Percentiles rank a stretch among this genome's conserved stretches.
Evolutionary conservation across 2,888 invertebrate species (phyloP).

Genomic region (Sarcophaga rosellei): DNA sequence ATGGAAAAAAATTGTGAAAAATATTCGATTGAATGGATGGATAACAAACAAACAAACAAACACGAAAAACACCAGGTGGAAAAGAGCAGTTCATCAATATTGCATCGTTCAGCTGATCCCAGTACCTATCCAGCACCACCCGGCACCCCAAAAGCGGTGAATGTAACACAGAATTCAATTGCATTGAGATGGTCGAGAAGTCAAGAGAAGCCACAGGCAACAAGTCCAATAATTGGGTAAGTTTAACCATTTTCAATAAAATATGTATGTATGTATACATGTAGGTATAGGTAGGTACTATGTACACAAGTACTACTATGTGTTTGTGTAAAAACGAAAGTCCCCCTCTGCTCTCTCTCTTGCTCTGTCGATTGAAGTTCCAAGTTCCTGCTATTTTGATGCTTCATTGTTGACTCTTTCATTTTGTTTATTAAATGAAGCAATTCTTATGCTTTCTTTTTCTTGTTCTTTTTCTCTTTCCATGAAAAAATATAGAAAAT

Average conservation of each 20-base stretch:
- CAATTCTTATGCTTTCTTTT: not conserved
- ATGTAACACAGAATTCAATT: constrained; percentile 85
- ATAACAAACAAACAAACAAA: constrained; percentile 5
- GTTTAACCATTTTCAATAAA: constrained; percentile 57
- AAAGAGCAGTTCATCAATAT: constrained; percentile 82
- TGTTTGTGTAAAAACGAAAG: not conserved
- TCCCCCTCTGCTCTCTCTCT: not conserved
- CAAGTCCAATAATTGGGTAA: constrained; percentile 81
- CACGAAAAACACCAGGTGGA: constrained; percentile 78
- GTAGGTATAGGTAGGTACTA: no score
- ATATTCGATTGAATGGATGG: not conserved
- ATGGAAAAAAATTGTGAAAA: not conserved
- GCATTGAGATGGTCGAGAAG: constrained; percentile 85
- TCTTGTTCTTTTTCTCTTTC: not conserved
- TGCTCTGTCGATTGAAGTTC: not conserved
- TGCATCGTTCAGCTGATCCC: constrained; percentile 88
- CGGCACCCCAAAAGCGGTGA: constrained; percentile 86
- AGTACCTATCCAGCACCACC: constrained; percentile 88
- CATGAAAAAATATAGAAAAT: not conserved
- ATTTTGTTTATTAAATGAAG: not conserved
- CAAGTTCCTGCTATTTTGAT: not conserved
- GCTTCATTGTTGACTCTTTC: not conserved
- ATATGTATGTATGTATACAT: not conserved
- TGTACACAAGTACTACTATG: not conserved
- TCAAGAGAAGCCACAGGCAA: constrained; percentile 82